Conservation (phyloP, 1,140 invertebrate species). For the Oscheius sp. region DNA sequence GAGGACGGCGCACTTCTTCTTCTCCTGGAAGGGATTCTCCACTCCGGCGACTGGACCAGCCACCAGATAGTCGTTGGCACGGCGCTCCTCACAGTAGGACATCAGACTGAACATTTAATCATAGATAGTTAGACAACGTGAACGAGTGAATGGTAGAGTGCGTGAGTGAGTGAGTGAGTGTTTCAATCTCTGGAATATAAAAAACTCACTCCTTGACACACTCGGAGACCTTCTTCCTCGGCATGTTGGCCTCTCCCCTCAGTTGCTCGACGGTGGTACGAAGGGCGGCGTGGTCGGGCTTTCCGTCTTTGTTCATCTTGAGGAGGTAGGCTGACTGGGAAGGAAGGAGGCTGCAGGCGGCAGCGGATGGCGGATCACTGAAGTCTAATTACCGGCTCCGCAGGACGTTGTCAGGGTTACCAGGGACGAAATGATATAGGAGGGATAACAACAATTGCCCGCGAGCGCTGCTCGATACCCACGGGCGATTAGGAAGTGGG, state of each 20-base stretch:
- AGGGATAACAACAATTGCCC: too few relatives aligned
- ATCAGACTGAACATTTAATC: not conserved
- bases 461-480: too few relatives aligned
- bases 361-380: too few relatives aligned
- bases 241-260: not conserved
- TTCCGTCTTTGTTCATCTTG: not conserved
- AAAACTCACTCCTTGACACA: not conserved
- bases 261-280: not conserved
- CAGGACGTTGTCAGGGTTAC: too few relatives aligned
- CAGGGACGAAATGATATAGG: too few relatives aligned
- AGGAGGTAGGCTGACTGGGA: too few relatives aligned
- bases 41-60: not conserved
- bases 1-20: not conserved
- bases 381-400: too few relatives aligned
- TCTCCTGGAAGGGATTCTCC: not conserved
- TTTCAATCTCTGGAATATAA: too few relatives aligned
- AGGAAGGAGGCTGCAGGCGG: too few relatives aligned
- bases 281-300: not conserved
- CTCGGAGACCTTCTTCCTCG: constrained; percentile 5
- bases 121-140: not conserved
- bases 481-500: too few relatives aligned
- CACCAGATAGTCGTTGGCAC: not conserved
- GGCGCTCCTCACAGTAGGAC: not conserved
- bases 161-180: too few relatives aligned
- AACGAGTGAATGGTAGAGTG: too few relatives aligned